Evolutionary conservation across 2,888 invertebrate species (phyloP), one percentile per base, ranked within the genome.

Genomic region (Thymelicus lineola): DNA sequence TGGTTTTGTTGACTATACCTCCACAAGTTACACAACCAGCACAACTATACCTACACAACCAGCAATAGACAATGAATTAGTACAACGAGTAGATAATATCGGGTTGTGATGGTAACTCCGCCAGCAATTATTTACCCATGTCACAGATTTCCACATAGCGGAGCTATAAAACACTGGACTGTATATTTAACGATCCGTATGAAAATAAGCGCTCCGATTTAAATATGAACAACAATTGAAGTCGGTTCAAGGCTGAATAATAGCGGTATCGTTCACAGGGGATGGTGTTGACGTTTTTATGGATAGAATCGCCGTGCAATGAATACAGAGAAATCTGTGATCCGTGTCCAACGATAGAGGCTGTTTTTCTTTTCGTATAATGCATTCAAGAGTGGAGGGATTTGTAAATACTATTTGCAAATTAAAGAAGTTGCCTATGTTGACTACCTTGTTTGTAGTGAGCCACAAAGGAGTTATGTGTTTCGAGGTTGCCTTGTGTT

Each of bases 241-340:
- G 53, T 53, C 53, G 20, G 4, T 53, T 53, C 20, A 53, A 53
- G 53, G 53, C 20, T 50, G 48, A 50, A 53, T 20, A 53, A 53
- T 53, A 12, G 53, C 53, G 53, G 53, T 53, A 3, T 53, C 53
- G 20, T 20, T 20, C 53, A 53, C 53, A 61, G 38, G 42, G 60
- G 14, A 17, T 46, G 45, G 60, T 42, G 60, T 46, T 46, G 60
- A 61, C 60, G 28, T 45, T 45, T 61, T 61, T 61, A 61, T 61
- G 45, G 60, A 61, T 61, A 61, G 60, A 42, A 15, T 9, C 28
- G 7, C 28, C 28, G 59, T 14, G 42, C 45, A 28, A 28, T 61
- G 60, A 61, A 61, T 61, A 20, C 20, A 9, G 17, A 9, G 17
- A 7, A 15, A 50, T 20, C 53, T 53, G 53, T 20, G 20, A 53